phyloP scores from a whole-genome alignment of 1,140 invertebrate genomes.

The Plodia interpunctella region DNA sequence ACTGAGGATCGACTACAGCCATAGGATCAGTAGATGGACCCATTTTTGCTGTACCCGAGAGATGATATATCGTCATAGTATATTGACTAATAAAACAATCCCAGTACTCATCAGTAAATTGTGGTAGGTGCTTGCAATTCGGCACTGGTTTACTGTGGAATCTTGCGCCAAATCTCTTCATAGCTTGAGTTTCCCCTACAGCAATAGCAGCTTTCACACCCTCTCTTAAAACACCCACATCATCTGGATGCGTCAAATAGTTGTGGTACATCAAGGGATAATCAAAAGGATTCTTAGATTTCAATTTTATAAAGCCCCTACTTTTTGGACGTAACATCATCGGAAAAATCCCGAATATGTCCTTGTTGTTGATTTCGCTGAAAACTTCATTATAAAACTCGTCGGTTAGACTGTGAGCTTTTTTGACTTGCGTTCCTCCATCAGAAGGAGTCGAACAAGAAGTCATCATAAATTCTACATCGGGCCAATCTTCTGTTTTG shows the following conservation, averaged over 20 bases:
- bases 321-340: constrained; percentile 93
- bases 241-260: constrained; percentile 89
- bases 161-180: constrained; percentile 85
- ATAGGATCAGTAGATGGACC: constrained; percentile 84
- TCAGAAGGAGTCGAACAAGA: constrained; percentile 88
- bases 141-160: constrained; percentile 85
- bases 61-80: constrained; percentile 92
- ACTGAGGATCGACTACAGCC: constrained; percentile 88
- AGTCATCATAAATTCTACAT: constrained; percentile 93
- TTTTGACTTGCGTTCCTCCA: constrained; percentile 85
- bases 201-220: constrained; percentile 91
- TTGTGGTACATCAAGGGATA: constrained; percentile 94
- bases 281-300: constrained; percentile 87
- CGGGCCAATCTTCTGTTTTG: constrained; percentile 89
- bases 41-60: constrained; percentile 92
- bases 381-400: constrained; percentile 88
- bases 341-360: constrained; percentile 88
- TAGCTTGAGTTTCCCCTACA: constrained; percentile 84
- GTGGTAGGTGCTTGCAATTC: constrained; percentile 86
- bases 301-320: constrained; percentile 86
- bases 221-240: constrained; percentile 87
- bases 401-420: constrained; percentile 86
- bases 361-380: constrained; percentile 81
- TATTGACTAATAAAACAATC: constrained; percentile 87
- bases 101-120: constrained; percentile 91